Evolutionary conservation across 2,797 vertebrate species (phyloP), one percentile per base, ranked within the genome.

Genomic region (Nyctibius grandis): DNA sequence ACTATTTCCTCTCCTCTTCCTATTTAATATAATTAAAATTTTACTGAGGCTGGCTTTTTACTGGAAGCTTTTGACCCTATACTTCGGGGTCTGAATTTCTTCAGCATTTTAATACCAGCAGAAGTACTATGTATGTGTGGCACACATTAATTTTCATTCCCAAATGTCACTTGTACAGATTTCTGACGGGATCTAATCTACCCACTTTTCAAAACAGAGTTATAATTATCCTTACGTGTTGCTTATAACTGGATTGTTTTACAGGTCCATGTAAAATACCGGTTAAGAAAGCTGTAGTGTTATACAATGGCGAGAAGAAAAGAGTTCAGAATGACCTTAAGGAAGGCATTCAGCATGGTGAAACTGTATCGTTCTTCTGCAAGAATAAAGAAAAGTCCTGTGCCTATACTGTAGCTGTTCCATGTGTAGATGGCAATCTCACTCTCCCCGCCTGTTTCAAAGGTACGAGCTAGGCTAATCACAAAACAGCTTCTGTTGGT

Each of bases 321-420:
- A 98, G 98, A 94, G 98, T 99, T 17, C 95, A 97, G 82, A 96
- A 98, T 0, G 97, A 98, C 67, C 98, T 98, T 53, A 98, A 98
- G 85, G 98, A 98, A 79, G 97, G 98, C 84, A 97, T 99, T 61
- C 96, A 96, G 11, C 99, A 99, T 1, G 95, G 96, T 16, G 98
- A 99, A 56, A 96, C 50, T 0, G 92, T 99, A 5, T 98, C 91
- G 59, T 99, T 99, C 96, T 99, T 98, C 95, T 99, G 99, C 96
- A 97, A 98, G 97, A 98, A 99, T 67, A 98, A 98, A 86, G 92
- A 97, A 11, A 98, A 98, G 26, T 97, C 97, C 11, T 99, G 99
- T 67, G 98, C 99, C 83, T 99, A 99, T 18, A 98, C 98, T 0
- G 98, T 98, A 25, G 96, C 94, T 19, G 97, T 82, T 74, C 96